Conservation (phyloP, 2,888 invertebrate species). For the Tenthredo livida region DNA sequence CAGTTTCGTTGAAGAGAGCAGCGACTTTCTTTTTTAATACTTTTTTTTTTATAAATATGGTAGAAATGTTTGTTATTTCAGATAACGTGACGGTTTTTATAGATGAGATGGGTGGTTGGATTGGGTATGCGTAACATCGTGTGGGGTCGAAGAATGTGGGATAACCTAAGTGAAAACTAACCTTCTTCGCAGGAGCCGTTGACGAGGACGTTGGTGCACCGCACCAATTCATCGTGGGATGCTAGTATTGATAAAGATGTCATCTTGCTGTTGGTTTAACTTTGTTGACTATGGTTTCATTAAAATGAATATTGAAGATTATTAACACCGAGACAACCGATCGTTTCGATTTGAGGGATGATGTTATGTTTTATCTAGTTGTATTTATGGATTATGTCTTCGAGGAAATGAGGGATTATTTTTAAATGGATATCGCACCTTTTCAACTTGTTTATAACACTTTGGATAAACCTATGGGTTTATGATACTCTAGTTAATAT, state of each 20-base stretch:
- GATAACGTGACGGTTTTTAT: background rate
- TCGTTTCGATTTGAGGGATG: background rate
- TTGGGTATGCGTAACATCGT: conserved; percentile 14
- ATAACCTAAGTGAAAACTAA: conserved; percentile 74
- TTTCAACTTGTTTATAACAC: background rate
- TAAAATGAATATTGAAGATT: too few relatives aligned
- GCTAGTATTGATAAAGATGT: conserved; percentile 82
- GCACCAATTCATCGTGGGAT: conserved; percentile 86
- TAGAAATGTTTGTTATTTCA: background rate
- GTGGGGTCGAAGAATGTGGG: background rate
- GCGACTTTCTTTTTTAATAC: background rate
- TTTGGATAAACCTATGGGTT: background rate
- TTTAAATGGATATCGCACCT: background rate
- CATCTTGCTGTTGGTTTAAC: background rate
- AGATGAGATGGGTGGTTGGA: too few relatives aligned
- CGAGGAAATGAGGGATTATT: background rate
- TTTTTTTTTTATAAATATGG: background rate
- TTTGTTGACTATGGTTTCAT: background rate
- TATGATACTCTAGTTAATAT: background rate
- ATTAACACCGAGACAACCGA: background rate
- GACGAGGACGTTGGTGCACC: conserved; percentile 83
- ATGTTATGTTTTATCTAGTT: background rate
- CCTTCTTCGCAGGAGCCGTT: conserved; percentile 86
- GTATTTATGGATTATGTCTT: background rate
- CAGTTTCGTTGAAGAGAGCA: background rate